phyloP scores from a whole-genome alignment of 92 coral and sea anemone genomes.

The Siderastrea radians region DNA sequence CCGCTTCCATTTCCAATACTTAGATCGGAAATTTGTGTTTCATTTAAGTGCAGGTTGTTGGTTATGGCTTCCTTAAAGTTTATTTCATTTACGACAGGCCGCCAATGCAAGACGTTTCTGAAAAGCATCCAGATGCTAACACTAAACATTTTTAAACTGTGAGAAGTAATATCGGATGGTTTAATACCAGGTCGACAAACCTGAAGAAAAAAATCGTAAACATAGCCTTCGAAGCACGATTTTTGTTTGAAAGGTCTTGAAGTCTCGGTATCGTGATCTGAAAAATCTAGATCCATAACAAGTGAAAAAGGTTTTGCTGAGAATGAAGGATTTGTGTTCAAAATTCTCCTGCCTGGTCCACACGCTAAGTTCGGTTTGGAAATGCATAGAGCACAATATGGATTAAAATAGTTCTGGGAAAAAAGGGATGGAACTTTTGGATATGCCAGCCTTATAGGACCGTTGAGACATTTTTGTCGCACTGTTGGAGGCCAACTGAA shows the following conservation, averaged over 20 bases:
- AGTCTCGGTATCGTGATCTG: neutral
- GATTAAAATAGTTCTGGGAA: neutral
- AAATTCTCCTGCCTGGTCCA: neutral
- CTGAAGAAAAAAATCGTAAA: constrained; percentile 15
- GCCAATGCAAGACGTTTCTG: neutral
- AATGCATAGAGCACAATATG: neutral
- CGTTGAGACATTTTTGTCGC: neutral
- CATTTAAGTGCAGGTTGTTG: neutral
- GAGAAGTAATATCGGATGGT: neutral
- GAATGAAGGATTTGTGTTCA: neutral
- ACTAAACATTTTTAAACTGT: neutral
- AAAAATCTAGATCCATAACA: constrained; percentile 1
- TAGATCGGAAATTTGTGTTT: neutral
- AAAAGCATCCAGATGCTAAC: neutral
- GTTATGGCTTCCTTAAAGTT: neutral
- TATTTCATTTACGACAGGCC: neutral
- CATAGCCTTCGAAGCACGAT: neutral
- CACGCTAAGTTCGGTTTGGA: neutral
- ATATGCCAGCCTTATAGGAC: neutral
- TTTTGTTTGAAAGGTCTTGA: neutral
- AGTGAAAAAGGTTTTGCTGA: constrained; percentile 1
- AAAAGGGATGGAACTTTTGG: neutral
- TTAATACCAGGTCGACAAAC: constrained; percentile 2
- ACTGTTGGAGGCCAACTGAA: neutral
- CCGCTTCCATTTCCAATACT: neutral